These are phyloP conservation scores for Heliconius hermathena DNA, from an alignment of 1,140 invertebrate genomes.

Conservation along the genomic window DNA sequence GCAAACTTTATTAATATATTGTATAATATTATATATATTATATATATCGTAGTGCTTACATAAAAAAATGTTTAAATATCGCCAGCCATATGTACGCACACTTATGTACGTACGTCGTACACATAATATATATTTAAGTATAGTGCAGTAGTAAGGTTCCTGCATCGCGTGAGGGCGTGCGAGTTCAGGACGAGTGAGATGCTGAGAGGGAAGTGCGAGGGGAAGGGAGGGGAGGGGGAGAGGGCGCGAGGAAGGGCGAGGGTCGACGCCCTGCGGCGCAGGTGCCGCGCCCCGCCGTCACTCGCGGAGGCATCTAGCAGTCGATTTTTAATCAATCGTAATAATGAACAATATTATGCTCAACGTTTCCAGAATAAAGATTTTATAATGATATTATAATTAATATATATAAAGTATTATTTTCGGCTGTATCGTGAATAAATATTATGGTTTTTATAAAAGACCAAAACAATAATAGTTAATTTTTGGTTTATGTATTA, in stretches of 20 bases:
- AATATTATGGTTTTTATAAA: too few species aligned
- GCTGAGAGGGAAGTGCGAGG: background rate
- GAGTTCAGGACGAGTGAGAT: slow-evolving; percentile 14
- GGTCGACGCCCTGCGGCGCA: slow-evolving; percentile 40
- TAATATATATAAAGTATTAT: background rate
- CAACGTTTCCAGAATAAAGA: background rate
- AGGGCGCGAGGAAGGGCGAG: slow-evolving; percentile 5
- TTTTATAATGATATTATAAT: background rate
- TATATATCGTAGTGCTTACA: too few species aligned
- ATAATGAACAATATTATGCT: slow-evolving; percentile 3
- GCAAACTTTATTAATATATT: too few species aligned
- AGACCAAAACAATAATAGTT: too few species aligned
- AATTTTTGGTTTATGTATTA: background rate
- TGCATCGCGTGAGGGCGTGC: slow-evolving; percentile 30
- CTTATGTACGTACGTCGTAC: too few species aligned
- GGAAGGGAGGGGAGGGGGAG: background rate
- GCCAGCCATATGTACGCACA: too few species aligned
- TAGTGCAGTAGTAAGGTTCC: background rate
- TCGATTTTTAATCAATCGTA: slow-evolving; percentile 12
- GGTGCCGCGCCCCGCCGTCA: slow-evolving; percentile 36
- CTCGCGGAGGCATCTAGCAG: slow-evolving; percentile 14
- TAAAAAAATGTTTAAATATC: too few species aligned
- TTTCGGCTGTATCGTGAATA: too few species aligned
- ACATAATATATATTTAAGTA: background rate
- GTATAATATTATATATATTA: too few species aligned